phyloP scores from a whole-genome alignment of 1,140 invertebrate species.

The Macrostomum lignano region DNA sequence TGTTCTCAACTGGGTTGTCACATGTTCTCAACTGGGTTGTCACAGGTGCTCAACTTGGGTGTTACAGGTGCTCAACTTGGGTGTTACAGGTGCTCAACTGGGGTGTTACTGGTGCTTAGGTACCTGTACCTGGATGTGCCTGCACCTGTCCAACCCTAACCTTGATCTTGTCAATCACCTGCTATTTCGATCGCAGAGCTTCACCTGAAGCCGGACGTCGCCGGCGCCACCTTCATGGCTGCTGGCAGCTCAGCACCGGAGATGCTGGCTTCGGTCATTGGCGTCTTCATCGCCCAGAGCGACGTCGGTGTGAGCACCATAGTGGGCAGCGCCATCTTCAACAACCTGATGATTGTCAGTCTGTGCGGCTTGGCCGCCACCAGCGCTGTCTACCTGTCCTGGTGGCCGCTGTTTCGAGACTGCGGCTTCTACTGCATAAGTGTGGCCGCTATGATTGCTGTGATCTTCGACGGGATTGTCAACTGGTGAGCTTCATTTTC shows the following conservation, averaged over 20 bases:
- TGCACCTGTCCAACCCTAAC: no score
- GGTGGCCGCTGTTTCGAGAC: constrained; percentile 61
- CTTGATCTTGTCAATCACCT: not conserved
- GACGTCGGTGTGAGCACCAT: constrained; percentile 8
- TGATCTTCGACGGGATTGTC: constrained; percentile 23
- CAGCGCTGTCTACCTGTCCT: constrained; percentile 17
- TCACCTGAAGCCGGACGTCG: constrained; percentile 35
- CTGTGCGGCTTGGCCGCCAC: constrained; percentile 18
- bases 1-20: no score
- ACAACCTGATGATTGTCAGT: constrained; percentile 22
- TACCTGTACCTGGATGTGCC: no score
- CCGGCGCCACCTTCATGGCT: constrained; percentile 65
- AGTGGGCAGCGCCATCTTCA: constrained; percentile 21
- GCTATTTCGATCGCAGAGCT: constrained; percentile 11
- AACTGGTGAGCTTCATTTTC: constrained; percentile 16
- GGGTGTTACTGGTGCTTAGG: no score
- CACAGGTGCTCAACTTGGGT: no score
- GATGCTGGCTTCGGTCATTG: constrained; percentile 58
- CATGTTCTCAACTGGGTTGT: no score
- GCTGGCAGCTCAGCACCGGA: constrained; percentile 61
- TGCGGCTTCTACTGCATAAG: constrained; percentile 74
- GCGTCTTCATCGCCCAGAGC: constrained; percentile 27
- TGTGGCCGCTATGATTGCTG: constrained; percentile 54
- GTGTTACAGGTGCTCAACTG: no score
- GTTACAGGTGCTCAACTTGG: no score